phyloP scores from a whole-genome alignment of 1,140 invertebrate genomes.

The Bombus waltoni region DNA sequence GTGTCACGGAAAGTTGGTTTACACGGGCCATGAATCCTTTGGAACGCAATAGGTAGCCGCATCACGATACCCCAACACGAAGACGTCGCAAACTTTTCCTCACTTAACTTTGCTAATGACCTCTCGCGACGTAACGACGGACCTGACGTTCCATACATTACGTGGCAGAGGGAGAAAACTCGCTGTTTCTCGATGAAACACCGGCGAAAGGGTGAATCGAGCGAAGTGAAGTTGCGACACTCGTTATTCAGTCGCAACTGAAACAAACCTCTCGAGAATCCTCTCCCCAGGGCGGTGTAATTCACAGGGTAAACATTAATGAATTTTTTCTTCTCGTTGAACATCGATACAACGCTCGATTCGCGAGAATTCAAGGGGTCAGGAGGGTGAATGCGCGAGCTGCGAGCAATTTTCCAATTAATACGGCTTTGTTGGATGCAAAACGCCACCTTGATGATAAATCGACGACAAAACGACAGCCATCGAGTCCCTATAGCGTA shows the following conservation, averaged over 20 bases:
- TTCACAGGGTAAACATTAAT: conserved; percentile 15
- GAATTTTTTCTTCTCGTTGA: conserved; percentile 33
- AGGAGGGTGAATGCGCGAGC: not conserved
- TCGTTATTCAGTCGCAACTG: conserved; percentile 51
- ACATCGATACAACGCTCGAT: not conserved
- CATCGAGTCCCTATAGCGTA: not conserved
- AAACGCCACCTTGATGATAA: not conserved
- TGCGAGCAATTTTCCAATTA: not conserved
- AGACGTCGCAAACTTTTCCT: conserved; percentile 35
- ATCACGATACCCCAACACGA: conserved; percentile 6
- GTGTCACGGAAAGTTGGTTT: not conserved
- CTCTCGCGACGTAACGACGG: conserved; percentile 62
- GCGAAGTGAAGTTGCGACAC: conserved; percentile 42
- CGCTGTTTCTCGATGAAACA: conserved; percentile 26
- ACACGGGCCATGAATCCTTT: conserved; percentile 12
- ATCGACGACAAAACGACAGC: conserved; percentile 6
- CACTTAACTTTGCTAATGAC: conserved; percentile 60
- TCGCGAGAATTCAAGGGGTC: not conserved
- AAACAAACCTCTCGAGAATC: conserved; percentile 39
- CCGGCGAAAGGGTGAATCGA: conserved; percentile 42
- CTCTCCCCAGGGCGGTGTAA: not conserved
- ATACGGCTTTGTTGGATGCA: not conserved
- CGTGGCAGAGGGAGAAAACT: not conserved
- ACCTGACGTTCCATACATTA: conserved; percentile 68
- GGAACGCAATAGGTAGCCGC: not conserved